phyloP scores from a whole-genome alignment of 2,888 invertebrate species.

The Crematogaster levior region DNA sequence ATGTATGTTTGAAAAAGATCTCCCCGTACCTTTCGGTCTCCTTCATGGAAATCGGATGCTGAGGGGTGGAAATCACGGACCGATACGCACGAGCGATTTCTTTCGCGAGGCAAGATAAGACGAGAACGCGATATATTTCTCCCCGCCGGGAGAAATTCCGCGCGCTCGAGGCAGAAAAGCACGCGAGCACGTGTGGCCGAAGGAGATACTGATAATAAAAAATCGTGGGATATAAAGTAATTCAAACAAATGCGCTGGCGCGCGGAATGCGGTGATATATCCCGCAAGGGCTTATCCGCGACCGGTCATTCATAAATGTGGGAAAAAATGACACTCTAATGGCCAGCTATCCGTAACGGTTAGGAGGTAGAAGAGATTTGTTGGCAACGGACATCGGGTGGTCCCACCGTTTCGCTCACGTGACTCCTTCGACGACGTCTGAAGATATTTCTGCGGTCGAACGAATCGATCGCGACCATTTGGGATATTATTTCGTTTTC shows the following conservation, averaged over 20 bases:
- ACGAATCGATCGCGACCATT: background rate
- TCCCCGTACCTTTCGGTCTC: background rate
- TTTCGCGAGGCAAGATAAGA: conserved; percentile 37
- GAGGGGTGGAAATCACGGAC: background rate
- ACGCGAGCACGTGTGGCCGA: conserved; percentile 58
- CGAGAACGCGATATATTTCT: conserved; percentile 39
- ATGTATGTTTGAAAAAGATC: conserved; percentile 7
- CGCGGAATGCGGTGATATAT: conserved; percentile 80
- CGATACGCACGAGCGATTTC: conserved; percentile 32
- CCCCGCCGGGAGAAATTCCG: background rate
- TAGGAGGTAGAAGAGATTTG: conserved; percentile 82
- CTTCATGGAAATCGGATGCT: conserved; percentile 1
- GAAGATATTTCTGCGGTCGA: background rate
- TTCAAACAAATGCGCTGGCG: conserved; percentile 84
- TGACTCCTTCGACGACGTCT: conserved; percentile 35
- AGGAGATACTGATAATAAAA: conserved; percentile 83
- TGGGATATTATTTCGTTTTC: background rate
- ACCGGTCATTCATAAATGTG: conserved; percentile 84
- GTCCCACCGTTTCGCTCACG: conserved; percentile 33
- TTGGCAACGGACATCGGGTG: conserved; percentile 64
- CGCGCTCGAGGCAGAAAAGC: background rate
- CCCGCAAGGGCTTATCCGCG: conserved; percentile 82
- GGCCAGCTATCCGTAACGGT: conserved; percentile 83
- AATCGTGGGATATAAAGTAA: conserved; percentile 85
- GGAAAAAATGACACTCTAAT: conserved; percentile 81